Evolutionary conservation across 1,140 invertebrate species (phyloP), one percentile per base, ranked within the genome.

Genomic region (Liolophura sinensis): DNA sequence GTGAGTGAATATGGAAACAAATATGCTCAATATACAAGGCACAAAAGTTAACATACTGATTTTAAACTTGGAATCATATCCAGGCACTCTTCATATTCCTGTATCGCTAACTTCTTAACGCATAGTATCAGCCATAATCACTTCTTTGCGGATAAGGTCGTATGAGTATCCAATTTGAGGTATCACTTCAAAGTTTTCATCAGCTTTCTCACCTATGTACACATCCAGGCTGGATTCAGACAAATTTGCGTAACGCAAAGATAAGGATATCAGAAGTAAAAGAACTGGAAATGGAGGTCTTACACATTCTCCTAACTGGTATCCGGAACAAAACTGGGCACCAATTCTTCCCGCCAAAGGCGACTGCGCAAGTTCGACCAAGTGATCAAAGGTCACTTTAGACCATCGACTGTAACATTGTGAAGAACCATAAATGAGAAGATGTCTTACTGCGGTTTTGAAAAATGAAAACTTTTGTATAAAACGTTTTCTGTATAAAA

Each of bases 251-350:
- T n/a, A n/a, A n/a, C n/a, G n/a, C n/a, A n/a, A n/a, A n/a, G n/a
- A n/a, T n/a, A n/a, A n/a, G n/a, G n/a, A n/a, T n/a, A n/a, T n/a
- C n/a, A n/a, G n/a, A n/a, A n/a, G n/a, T n/a, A n/a, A n/a, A n/a
- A n/a, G n/a, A n/a, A n/a, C n/a, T n/a, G n/a, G n/a, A 54, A 54
- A 24, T 54, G 18, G n/a, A n/a, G 7, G 1, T 20, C 51, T 54
- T 20, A n/a, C 51, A 56, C 49, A 49, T 27, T 64, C 46, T 20
- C 6, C 56, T 40, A 70, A 20, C 11, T 48, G 56, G 57, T 67
- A 73, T n/a, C 72, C 72, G 5, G 72, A 73, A 20, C 69, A 50
- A 24, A 69, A 27, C 46, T 65, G 59, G 15, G 67, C 64, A 0
- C 67, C 69, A 6, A 68, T 60, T 15, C 54, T 54, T 47, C n/a